Base-by-base conservation (phyloP, 30 jellyfish, hydroid and myxozoan genomes). In the Nemopilema nomurai region DNA sequence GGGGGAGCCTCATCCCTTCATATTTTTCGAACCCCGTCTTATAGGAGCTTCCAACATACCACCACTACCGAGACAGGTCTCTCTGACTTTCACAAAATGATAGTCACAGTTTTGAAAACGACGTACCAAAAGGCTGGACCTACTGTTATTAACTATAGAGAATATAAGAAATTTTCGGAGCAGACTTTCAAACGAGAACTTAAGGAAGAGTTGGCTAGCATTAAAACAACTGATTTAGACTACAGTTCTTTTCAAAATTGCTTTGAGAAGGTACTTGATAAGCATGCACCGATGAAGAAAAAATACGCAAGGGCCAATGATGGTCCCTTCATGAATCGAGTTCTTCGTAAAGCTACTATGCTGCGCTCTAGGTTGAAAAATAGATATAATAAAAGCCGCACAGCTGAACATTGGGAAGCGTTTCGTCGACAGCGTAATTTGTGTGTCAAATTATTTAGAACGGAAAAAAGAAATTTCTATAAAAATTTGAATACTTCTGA, bases 281-380 rank as follows among this genome's bases (percentile, higher is more conserved):
- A 49, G 8, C 72, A 74, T 74, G 71, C 84, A 1, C 82, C 74
- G 28, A 66, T 81, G 65, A 81, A 67, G 68, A 67, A 51, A 65
- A 81, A 64, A 67, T 49, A 67, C 1, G 88, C 49, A 17, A 18
- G 80, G 77, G 79, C 79, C 1, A 62, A 79, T 64, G 71, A 79
- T 57, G 33, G 24, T 22, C 80, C 79, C 4, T 79, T 79, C 80
- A 67, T 64, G 80, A 64, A 28, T 26, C 69, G 88, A n/a, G 78
- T 27, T 57, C 80, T 79, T 26, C 78, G 85, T 26, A 75, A 75
- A 75, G 85, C 57, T 41, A 13, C 74, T 25, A 64, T 6, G 74
- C 7, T 64, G 74, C 20, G 30, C 18, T 6, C 74, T 20, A 64
- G 74, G 31, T 64, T 64, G 74, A 64, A 64, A 25, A 64, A 64